Evolutionary conservation across 2,797 vertebrate genomes (phyloP), one percentile per base, ranked within the genome.

Genomic region (Falco concolor): DNA sequence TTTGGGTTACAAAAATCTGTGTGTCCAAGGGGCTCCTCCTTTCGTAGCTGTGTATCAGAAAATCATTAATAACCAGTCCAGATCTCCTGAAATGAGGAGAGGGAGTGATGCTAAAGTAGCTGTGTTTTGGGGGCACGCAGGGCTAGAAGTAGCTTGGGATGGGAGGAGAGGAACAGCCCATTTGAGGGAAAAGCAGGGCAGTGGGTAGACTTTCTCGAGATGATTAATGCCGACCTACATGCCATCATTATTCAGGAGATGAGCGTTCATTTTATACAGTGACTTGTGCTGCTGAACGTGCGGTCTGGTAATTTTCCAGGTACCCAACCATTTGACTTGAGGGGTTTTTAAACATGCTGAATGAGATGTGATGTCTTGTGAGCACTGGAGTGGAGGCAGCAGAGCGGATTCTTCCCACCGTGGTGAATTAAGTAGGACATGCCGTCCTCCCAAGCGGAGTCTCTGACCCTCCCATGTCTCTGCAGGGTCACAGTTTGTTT

Each of bases 291-390:
- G 34, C 53, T 6, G 32, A 86, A 84, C 0, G 0, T 15, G 88
- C 3, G 1, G 22, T 10, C 10, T 78, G 74, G 38, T 87, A 32
- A 92, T 95, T 95, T 95, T 94, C 78, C 94, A 87, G 92, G 89
- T 92, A 13, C 84, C 92, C 25, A 16, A 56, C n/a, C 18, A 3
- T 87, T 84, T 79, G 74, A 89, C 81, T 90, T 12, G 54, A 92
- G 89, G 17, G 80, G 28, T 3, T 70, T 96, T 72, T 21, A 56
- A 86, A 49, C n/a, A 15, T 9, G 20, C 86, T 1, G 15, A 65
- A 89, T 87, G 81, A 82, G 84, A 95, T 70, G 84, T 63, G 89
- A 93, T 93, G 88, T 59, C 80, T 81, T 38, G 22, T 28, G 78
- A 93, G 87, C 1, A 1, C 78, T 73, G 67, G 38, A 84, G 63